A percentile compares a stretch with the other conserved stretches of the same genome.
These are phyloP conservation scores for Pardalotus punctatus DNA, from an alignment of 2,113 vertebrate genomes.

Conservation along the genomic window DNA sequence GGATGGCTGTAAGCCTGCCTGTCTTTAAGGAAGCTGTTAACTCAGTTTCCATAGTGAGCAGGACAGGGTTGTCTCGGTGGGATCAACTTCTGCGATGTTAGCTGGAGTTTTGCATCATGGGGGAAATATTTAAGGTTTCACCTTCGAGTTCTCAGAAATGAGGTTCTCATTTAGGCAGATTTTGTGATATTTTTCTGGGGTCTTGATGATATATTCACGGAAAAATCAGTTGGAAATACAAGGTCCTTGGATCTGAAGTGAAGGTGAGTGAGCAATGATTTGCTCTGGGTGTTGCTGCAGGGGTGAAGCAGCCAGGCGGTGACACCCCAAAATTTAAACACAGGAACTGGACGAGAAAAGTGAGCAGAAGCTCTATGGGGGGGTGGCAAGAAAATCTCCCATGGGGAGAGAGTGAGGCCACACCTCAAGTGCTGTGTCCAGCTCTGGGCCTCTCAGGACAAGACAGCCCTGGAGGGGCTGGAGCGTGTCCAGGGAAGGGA, in stretches of 20 bases:
- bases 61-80: not conserved
- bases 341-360: not conserved
- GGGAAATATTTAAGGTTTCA: not conserved
- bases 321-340: not conserved
- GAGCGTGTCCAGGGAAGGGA: not conserved
- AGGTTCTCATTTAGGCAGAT: not conserved
- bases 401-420: accelerated
- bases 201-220: not conserved
- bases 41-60: not conserved
- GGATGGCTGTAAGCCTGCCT: not conserved
- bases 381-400: not conserved
- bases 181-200: not conserved
- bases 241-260: not conserved
- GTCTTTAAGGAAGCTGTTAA: not conserved
- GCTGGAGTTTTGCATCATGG: not conserved
- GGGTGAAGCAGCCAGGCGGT: not conserved
- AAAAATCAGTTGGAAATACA: not conserved
- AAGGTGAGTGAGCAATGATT: not conserved
- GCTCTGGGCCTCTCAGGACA: not conserved
- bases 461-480: not conserved
- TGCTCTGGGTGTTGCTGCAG: not conserved
- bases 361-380: not conserved
- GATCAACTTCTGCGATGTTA: not conserved
- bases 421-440: accelerated
- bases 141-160: not conserved